Evolutionary conservation across 1,140 invertebrate species (phyloP).

Genomic region (Zaprionus inermis): DNA sequence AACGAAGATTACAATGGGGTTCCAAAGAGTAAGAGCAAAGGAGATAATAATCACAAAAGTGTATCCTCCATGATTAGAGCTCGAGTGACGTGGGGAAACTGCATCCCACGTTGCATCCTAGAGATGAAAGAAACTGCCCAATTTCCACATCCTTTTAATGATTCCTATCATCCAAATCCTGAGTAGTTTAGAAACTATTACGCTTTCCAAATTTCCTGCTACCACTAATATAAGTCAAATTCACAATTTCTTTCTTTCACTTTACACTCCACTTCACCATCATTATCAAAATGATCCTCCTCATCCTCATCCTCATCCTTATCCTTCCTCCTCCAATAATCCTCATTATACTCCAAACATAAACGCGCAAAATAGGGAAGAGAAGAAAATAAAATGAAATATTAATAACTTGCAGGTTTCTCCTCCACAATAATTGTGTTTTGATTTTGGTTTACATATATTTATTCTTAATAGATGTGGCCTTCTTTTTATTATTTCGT

Average conservation of each 20-base stretch:
- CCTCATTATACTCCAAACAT: slow-evolving; percentile 75
- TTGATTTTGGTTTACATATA: slow-evolving; percentile 55
- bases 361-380: slow-evolving; percentile 77
- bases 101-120: slow-evolving; percentile 74
- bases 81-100: slow-evolving; percentile 51
- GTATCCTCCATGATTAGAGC: slow-evolving; percentile 35
- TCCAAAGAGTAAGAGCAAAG: slow-evolving; percentile 41
- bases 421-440: slow-evolving; percentile 57
- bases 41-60: slow-evolving; percentile 37
- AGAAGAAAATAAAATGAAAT: slow-evolving; percentile 81
- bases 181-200: slow-evolving; percentile 49
- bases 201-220: slow-evolving; percentile 57
- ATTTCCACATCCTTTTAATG: slow-evolving; percentile 48
- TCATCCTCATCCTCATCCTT: slow-evolving; percentile 60
- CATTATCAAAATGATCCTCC: slow-evolving; percentile 70
- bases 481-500: slow-evolving; percentile 6
- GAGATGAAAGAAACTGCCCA: slow-evolving; percentile 56
- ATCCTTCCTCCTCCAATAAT: slow-evolving; percentile 65
- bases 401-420: slow-evolving; percentile 70
- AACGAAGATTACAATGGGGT: slow-evolving; percentile 26
- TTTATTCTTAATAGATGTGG: slow-evolving; percentile 69
- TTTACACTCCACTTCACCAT: slow-evolving; percentile 60
- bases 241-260: slow-evolving; percentile 60
- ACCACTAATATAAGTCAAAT: slow-evolving; percentile 66
- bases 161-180: slow-evolving; percentile 57